phyloP scores from a whole-genome alignment of 2,113 vertebrate species.

The Oncorhynchus clarkii region DNA sequence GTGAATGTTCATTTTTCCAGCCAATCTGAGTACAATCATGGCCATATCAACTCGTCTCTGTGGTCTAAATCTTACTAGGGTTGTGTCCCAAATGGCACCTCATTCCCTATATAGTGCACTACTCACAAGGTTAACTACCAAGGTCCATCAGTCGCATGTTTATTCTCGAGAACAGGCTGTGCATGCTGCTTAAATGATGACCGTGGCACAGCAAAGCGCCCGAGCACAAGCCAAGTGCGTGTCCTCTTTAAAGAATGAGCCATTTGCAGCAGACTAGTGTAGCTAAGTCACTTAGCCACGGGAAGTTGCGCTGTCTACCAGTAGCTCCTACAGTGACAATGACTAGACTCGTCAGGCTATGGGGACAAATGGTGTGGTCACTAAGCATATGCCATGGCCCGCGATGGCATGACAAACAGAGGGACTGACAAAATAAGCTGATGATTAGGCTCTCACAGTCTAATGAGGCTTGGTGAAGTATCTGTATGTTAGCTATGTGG shows the following conservation, averaged over 20 bases:
- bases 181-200: too few relatives aligned
- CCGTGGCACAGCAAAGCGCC: background rate
- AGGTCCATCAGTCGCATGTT: too few relatives aligned
- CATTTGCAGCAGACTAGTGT: background rate
- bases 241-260: background rate
- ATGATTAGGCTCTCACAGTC: background rate
- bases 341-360: background rate
- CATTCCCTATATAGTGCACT: too few relatives aligned
- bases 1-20: too few relatives aligned
- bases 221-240: background rate
- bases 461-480: background rate
- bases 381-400: background rate
- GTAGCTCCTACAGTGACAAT: background rate
- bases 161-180: too few relatives aligned
- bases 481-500: too few relatives aligned
- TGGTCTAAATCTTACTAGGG: too few relatives aligned
- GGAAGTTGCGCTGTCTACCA: background rate
- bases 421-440: background rate
- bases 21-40: too few relatives aligned
- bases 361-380: slow-evolving; percentile 8
- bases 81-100: too few relatives aligned
- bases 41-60: too few relatives aligned
- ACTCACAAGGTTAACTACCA: too few relatives aligned
- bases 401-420: background rate
- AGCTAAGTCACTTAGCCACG: background rate